A percentile compares a stretch with the other conserved stretches of the same genome.
phyloP scores from a whole-genome alignment of 2,113 vertebrate species.

The Thinocorus orbignyianus region DNA sequence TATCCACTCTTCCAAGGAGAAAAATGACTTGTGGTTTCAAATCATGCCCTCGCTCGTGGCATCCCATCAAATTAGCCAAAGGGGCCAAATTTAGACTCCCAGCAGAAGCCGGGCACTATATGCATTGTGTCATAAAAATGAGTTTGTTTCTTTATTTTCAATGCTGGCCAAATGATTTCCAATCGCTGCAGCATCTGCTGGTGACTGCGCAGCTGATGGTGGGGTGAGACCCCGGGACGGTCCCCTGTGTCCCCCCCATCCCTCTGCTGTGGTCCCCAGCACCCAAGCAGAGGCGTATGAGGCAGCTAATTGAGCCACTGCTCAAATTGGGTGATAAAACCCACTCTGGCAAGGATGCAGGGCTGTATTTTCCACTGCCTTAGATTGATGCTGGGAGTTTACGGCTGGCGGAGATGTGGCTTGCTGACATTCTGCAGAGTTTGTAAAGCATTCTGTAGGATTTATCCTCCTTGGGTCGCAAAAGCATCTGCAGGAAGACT shows the following conservation, averaged over 20 bases:
- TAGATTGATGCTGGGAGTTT: fast-evolving
- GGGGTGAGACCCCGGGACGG: fast-evolving
- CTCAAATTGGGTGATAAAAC: neutral
- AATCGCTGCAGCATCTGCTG: neutral
- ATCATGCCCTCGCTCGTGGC: neutral
- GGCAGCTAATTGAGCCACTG: fast-evolving
- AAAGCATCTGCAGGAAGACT: neutral
- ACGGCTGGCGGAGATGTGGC: neutral
- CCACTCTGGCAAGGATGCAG: neutral
- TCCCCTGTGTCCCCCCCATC: neutral
- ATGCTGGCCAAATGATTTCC: neutral
- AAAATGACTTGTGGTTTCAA: constrained; percentile 37
- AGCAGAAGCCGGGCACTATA: neutral
- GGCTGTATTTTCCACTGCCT: neutral
- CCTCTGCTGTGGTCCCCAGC: neutral
- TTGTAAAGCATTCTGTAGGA: fast-evolving
- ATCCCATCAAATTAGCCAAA: constrained; percentile 9
- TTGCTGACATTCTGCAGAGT: neutral
- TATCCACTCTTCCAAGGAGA: constrained; percentile 42
- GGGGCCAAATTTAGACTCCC: neutral
- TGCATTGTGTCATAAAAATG: neutral
- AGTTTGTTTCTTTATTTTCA: neutral
- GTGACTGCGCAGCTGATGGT: neutral
- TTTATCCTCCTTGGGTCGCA: neutral
- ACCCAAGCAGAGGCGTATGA: fast-evolving